A percentile compares a stretch with the other conserved stretches of the same genome.
Evolutionary conservation across 2,888 invertebrate genomes (phyloP).

Genomic region (Plagodis pulveraria): DNA sequence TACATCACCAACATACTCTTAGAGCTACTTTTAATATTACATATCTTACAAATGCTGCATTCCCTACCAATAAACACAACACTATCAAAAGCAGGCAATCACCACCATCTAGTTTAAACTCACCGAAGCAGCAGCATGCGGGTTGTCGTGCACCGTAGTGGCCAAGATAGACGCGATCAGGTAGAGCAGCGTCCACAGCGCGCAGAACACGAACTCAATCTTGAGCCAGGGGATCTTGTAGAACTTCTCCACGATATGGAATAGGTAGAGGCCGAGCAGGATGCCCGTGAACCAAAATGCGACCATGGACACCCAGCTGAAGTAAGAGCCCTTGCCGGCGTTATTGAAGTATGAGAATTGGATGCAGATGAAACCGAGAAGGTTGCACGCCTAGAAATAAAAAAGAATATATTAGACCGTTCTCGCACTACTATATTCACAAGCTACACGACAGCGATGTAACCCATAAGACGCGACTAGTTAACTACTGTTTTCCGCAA

Average conservation of each 20-base stretch:
- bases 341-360: slow-evolving; percentile 83
- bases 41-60: no score
- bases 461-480: no score
- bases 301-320: slow-evolving; percentile 91
- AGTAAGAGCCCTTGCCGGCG: slow-evolving; percentile 88
- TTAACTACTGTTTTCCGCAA: no score
- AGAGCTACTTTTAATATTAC: no score
- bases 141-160: slow-evolving; percentile 84
- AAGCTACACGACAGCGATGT: no score
- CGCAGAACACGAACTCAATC: slow-evolving; percentile 91
- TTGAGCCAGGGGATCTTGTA: slow-evolving; percentile 94
- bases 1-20: no score
- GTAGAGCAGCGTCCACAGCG: slow-evolving; percentile 90
- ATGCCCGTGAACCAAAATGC: slow-evolving; percentile 95
- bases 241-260: slow-evolving; percentile 94
- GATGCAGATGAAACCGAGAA: slow-evolving; percentile 93
- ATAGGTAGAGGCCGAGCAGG: slow-evolving; percentile 91
- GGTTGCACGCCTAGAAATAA: slow-evolving; percentile 83
- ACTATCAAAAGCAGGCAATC: not conserved
- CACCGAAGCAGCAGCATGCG: slow-evolving; percentile 90
- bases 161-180: slow-evolving; percentile 90
- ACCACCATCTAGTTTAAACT: slow-evolving; percentile 58
- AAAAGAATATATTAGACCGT: not conserved
- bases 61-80: no score
- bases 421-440: no score